These are phyloP conservation scores for Daktulosphaira vitifoliae DNA, from an alignment of 1,140 invertebrate genomes.

Conservation along the genomic window DNA sequence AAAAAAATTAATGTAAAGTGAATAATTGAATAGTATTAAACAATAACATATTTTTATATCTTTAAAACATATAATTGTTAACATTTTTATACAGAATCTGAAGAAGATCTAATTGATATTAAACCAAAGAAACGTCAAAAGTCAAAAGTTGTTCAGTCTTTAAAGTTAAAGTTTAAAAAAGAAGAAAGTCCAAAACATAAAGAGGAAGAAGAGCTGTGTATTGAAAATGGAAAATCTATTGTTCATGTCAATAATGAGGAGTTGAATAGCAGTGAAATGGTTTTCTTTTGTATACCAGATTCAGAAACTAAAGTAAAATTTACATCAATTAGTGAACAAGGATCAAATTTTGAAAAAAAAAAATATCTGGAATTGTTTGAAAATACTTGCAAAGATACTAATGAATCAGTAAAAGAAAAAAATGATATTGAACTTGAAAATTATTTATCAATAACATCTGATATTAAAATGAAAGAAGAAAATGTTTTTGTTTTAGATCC, in stretches of 20 bases:
- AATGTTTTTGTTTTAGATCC: too few relatives aligned
- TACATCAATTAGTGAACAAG: neutral
- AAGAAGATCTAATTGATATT: constrained; percentile 22
- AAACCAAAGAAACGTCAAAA: constrained; percentile 24
- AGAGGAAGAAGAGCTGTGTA: constrained; percentile 3
- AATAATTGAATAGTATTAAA: too few relatives aligned
- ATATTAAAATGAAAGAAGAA: too few relatives aligned
- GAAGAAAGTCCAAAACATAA: constrained; percentile 17
- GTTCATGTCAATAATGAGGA: constrained; percentile 25
- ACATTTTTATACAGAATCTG: constrained; percentile 25
- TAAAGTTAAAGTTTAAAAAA: constrained; percentile 30
- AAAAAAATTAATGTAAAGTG: too few relatives aligned
- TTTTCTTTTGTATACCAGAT: constrained; percentile 25
- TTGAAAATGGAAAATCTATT: constrained; percentile 24
- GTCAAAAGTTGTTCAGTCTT: constrained; percentile 23
- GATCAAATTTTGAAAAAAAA: too few relatives aligned
- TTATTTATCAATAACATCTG: too few relatives aligned
- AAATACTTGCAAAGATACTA: too few relatives aligned
- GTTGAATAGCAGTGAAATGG: constrained; percentile 22
- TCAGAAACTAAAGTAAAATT: constrained; percentile 13
- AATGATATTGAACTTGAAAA: too few relatives aligned
- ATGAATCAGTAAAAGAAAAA: too few relatives aligned
- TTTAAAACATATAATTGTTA: too few relatives aligned
- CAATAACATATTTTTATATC: too few relatives aligned
- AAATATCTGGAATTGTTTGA: too few relatives aligned